Evolutionary conservation across 1,140 invertebrate genomes (phyloP).

Genomic region (Macrosteles quadrilineatus): DNA sequence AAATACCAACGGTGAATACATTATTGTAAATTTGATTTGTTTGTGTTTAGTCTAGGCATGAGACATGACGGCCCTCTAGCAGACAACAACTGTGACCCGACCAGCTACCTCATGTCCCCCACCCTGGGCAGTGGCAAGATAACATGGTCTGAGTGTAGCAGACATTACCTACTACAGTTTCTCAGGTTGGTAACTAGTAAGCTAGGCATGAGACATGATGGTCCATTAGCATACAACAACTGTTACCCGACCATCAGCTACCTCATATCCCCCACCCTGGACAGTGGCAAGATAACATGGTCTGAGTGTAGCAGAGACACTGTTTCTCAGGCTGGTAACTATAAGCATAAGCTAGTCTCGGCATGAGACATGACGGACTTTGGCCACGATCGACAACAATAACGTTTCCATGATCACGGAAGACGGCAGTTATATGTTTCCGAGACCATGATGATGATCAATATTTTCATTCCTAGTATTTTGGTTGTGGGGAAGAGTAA

Average conservation of each 20-base stretch:
- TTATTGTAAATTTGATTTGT: neutral
- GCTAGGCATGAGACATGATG: conserved; percentile 67
- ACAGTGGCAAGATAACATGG: conserved; percentile 68
- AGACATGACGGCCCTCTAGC: conserved; percentile 63
- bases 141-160: conserved; percentile 65
- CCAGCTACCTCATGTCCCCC: conserved; percentile 66
- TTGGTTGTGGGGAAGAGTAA: too few species aligned
- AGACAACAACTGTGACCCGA: conserved; percentile 63
- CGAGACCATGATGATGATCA: too few species aligned
- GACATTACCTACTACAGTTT: conserved; percentile 59
- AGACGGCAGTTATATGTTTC: too few species aligned
- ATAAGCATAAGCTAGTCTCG: too few species aligned
- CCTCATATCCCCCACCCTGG: conserved; percentile 68
- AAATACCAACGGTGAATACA: too few species aligned
- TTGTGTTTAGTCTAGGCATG: conserved; percentile 61
- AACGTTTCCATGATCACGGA: too few species aligned
- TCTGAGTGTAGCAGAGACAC: conserved; percentile 61
- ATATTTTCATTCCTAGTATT: too few species aligned
- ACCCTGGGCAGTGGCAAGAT: conserved; percentile 67
- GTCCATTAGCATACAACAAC: conserved; percentile 61
- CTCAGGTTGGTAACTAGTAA: conserved; percentile 58
- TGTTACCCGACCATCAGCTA: conserved; percentile 63
- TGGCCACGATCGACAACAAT: too few species aligned
- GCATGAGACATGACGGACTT: too few species aligned
- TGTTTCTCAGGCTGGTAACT: conserved; percentile 60